These are phyloP conservation scores for Opisthocomus hoazin DNA, from an alignment of 2,113 vertebrate genomes.

Conservation along the genomic window DNA sequence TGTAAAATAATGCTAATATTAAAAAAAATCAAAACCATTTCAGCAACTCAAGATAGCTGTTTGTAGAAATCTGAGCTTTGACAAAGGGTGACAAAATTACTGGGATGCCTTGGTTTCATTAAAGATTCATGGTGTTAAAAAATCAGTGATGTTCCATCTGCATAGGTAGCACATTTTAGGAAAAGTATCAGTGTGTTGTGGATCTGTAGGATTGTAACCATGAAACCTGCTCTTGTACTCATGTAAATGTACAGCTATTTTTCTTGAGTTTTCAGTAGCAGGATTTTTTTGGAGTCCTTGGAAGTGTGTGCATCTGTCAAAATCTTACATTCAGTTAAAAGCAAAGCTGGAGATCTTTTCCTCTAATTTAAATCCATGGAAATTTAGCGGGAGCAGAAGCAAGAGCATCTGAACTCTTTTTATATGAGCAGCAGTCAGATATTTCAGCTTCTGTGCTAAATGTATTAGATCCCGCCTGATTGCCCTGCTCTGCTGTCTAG, in stretches of 20 bases:
- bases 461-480: neutral
- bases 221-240: neutral
- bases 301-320: neutral
- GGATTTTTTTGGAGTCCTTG: neutral
- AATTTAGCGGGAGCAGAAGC: neutral
- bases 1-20: neutral
- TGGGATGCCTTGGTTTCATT: neutral
- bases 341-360: neutral
- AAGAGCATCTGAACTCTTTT: neutral
- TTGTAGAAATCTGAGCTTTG: neutral
- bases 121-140: neutral
- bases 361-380: neutral
- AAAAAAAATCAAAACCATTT: neutral
- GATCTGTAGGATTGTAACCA: neutral
- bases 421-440: neutral
- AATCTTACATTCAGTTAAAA: neutral
- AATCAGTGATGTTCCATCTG: neutral
- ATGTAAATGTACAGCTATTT: neutral
- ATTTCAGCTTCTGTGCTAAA: neutral
- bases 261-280: neutral
- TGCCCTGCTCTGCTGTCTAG: neutral
- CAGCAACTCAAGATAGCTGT: neutral
- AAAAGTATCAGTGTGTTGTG: neutral
- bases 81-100: neutral
- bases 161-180: neutral